Evolutionary conservation across 2,113 vertebrate species (phyloP).

Genomic region (Apeltes quadracus): DNA sequence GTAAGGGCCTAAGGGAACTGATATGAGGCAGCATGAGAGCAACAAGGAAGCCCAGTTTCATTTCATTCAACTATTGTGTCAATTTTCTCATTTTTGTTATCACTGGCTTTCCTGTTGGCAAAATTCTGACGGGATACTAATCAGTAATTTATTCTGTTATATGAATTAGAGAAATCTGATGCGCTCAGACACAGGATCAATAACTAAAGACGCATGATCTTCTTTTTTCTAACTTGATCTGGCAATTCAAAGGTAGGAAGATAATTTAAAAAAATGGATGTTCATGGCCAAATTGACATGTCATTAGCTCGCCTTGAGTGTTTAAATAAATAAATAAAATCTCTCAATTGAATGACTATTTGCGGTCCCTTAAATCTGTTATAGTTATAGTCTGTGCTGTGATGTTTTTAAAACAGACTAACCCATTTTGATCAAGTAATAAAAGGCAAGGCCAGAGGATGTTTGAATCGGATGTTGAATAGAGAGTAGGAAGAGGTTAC

Average conservation of each 20-base stretch:
- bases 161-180: neutral
- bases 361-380: neutral
- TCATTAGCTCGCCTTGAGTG: no score
- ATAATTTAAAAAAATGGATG: no score
- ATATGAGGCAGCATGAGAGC: neutral
- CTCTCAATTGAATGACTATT: no score
- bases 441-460: neutral
- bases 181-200: neutral
- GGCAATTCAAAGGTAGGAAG: no score
- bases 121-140: neutral
- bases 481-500: neutral
- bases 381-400: neutral
- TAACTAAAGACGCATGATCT: neutral
- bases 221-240: neutral
- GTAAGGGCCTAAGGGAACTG: neutral
- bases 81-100: neutral
- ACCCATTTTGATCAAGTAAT: neutral
- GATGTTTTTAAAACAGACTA: neutral
- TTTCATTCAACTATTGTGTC: neutral
- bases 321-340: no score
- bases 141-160: neutral
- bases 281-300: no score
- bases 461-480: neutral
- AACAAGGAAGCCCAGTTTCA: neutral
- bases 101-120: constrained; percentile 1